These are phyloP conservation scores for Octomys mimax DNA, from an alignment of 2,797 vertebrate species.

Conservation along the genomic window DNA sequence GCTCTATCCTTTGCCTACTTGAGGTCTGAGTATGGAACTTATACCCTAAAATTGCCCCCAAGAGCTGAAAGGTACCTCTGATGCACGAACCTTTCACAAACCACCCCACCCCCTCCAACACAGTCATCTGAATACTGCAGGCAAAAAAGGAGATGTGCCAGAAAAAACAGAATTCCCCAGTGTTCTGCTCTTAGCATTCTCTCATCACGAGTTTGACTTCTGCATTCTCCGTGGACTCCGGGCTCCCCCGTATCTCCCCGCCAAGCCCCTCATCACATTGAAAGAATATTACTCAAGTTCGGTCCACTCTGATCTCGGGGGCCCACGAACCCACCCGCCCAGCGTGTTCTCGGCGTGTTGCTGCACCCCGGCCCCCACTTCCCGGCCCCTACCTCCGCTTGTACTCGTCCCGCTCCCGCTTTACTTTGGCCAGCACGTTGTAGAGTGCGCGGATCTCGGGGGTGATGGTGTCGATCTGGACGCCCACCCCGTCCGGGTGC, in stretches of 20 bases:
- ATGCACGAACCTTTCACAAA: not conserved
- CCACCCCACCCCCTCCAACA: not conserved
- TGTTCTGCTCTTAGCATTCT: not conserved
- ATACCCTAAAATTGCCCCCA: not conserved
- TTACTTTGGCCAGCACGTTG: conserved; percentile 98
- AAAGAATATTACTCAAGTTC: not conserved
- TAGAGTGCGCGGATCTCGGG: conserved; percentile 98
- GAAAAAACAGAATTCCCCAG: not conserved
- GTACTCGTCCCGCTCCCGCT: conserved; percentile 97
- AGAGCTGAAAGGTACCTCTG: not conserved
- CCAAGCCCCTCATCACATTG: not conserved
- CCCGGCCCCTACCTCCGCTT: conserved; percentile 94
- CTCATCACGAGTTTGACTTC: conserved; percentile 36
- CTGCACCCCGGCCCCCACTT: not conserved
- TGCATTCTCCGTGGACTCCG: conserved; percentile 31
- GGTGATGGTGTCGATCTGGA: conserved; percentile 98
- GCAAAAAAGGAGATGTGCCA: not conserved
- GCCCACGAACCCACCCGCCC: not conserved
- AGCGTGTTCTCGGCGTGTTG: not conserved
- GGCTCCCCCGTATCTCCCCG: not conserved
- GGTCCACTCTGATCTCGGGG: no score
- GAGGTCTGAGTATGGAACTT: not conserved
- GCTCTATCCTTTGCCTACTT: not conserved
- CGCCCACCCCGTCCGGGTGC: conserved; percentile 96
- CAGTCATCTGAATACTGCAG: not conserved